Conservation (phyloP, 2,797 vertebrate species). For the Clarias laeviceps region DNA sequence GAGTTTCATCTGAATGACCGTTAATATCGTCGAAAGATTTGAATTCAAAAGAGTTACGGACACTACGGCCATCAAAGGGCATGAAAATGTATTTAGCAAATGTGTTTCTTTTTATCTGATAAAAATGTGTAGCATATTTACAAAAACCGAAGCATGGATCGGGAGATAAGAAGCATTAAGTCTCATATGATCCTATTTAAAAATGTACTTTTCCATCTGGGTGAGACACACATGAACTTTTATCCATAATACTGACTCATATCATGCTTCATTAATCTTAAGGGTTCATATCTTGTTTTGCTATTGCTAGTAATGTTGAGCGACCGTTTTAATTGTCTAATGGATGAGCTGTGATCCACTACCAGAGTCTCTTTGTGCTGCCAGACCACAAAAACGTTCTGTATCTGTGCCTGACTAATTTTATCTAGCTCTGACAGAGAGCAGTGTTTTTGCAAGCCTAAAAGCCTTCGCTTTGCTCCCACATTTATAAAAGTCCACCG, state of each 20-base stretch:
- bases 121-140: too few species aligned
- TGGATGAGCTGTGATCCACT: not conserved
- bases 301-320: not conserved
- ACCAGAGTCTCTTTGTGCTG: not conserved
- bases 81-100: too few species aligned
- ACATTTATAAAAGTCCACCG: slow-evolving; percentile 31
- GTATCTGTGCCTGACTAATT: slow-evolving; percentile 52
- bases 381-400: not conserved
- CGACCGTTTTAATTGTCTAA: not conserved
- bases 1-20: too few species aligned
- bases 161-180: too few species aligned
- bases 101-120: too few species aligned
- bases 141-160: too few species aligned
- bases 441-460: slow-evolving; percentile 4
- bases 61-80: too few species aligned
- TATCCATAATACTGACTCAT: not conserved
- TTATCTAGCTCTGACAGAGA: slow-evolving; percentile 22
- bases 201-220: too few species aligned
- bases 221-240: too few species aligned
- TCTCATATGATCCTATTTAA: too few species aligned
- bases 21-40: too few species aligned
- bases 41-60: too few species aligned
- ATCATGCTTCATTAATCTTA: not conserved
- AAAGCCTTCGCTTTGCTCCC: slow-evolving; percentile 26
- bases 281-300: not conserved